Evolutionary conservation across 1,140 invertebrate genomes (phyloP).

Genomic region (Brachionus paranguensis): DNA sequence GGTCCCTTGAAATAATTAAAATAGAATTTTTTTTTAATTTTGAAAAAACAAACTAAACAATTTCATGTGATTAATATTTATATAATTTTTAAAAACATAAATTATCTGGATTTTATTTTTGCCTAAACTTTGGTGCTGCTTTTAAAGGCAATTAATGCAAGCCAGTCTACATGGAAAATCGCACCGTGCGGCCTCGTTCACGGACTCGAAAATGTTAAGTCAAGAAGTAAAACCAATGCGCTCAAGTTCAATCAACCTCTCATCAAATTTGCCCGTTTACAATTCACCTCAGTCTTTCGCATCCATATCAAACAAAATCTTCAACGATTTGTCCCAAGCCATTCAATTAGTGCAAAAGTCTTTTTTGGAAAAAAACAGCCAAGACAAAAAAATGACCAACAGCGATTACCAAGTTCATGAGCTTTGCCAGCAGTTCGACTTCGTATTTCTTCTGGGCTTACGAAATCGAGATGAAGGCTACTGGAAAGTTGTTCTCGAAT

Average conservation of each 20-base stretch:
- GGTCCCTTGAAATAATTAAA: background rate
- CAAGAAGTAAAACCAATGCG: background rate
- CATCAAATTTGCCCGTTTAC: background rate
- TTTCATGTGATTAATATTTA: conserved; percentile 25
- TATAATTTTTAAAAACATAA: background rate
- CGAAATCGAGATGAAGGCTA: conserved; percentile 51
- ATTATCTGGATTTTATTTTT: background rate
- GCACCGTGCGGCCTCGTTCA: background rate
- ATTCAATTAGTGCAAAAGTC: conserved; percentile 30
- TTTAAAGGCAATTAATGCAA: background rate
- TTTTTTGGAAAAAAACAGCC: conserved; percentile 1
- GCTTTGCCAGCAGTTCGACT: conserved; percentile 49
- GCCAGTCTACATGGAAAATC: background rate
- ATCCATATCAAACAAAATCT: background rate
- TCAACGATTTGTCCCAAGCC: conserved; percentile 9
- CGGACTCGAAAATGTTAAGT: background rate
- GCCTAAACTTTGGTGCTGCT: background rate
- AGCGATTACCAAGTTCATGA: conserved; percentile 46
- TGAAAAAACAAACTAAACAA: background rate
- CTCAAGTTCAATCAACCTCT: background rate
- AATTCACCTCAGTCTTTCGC: background rate
- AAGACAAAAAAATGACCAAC: conserved; percentile 43
- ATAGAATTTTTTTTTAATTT: background rate
- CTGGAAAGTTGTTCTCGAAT: conserved; percentile 59
- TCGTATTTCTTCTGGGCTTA: conserved; percentile 47